Evolutionary conservation across 2,888 invertebrate genomes (phyloP).

Genomic region (Melanophora roralis): DNA sequence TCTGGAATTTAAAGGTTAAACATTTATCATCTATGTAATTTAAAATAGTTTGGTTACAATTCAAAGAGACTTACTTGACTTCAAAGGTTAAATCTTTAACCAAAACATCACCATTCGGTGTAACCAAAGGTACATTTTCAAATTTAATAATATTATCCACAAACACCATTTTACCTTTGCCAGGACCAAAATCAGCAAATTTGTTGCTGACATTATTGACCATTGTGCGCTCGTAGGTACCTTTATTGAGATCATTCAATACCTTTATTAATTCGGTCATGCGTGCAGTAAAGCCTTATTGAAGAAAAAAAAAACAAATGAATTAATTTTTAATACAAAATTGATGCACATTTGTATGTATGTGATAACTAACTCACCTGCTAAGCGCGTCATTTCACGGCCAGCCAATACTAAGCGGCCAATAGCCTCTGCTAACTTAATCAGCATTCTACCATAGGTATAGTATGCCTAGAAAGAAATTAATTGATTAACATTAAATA

Average conservation of each 20-base stretch:
- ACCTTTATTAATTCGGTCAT: slow-evolving; percentile 93
- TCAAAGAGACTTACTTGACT: slow-evolving; percentile 81
- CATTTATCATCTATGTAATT: too few relatives aligned
- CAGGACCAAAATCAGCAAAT: slow-evolving; percentile 80
- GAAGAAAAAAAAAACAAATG: not conserved
- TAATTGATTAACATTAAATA: not conserved
- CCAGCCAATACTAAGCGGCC: slow-evolving; percentile 96
- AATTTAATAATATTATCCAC: slow-evolving; percentile 94
- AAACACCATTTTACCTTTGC: slow-evolving; percentile 87
- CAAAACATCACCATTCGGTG: slow-evolving; percentile 97
- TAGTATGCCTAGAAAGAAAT: slow-evolving; percentile 86
- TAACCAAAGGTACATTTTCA: slow-evolving; percentile 94
- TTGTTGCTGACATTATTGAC: slow-evolving; percentile 75
- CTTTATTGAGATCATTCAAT: slow-evolving; percentile 87
- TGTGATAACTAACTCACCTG: slow-evolving; percentile 80
- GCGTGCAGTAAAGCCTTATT: slow-evolving; percentile 86
- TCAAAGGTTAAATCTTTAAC: slow-evolving; percentile 93
- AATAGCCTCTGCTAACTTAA: slow-evolving; percentile 97
- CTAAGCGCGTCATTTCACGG: slow-evolving; percentile 93
- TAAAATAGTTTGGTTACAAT: not conserved
- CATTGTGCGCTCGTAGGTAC: slow-evolving; percentile 83
- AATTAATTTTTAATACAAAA: not conserved
- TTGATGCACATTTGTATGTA: not conserved
- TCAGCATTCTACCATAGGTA: slow-evolving; percentile 88
- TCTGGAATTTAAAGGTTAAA: slow-evolving; percentile 71